Evolutionary conservation across 1,140 invertebrate genomes (phyloP).

Genomic region (Drosophila dunni): DNA sequence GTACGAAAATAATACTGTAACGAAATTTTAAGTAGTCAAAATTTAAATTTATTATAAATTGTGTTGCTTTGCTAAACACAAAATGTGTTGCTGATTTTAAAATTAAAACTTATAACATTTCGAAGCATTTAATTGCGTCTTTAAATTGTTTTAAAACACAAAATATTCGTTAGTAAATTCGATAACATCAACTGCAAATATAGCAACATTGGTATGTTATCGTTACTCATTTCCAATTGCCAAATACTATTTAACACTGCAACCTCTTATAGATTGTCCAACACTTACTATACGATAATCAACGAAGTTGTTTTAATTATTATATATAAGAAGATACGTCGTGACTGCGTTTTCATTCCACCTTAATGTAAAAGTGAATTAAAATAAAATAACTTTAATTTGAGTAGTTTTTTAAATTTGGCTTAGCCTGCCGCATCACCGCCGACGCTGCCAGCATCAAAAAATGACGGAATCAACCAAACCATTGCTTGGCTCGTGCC

Average conservation of each 20-base stretch:
- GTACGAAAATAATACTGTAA: too few relatives aligned
- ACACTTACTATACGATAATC: slow-evolving; percentile 20
- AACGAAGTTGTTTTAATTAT: slow-evolving; percentile 31
- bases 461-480: slow-evolving; percentile 65
- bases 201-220: not conserved
- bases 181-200: not conserved
- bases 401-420: slow-evolving; percentile 40
- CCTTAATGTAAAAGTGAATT: slow-evolving; percentile 63
- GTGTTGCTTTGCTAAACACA: too few relatives aligned
- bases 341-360: slow-evolving; percentile 62
- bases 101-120: too few relatives aligned
- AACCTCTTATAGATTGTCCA: not conserved
- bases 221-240: not conserved
- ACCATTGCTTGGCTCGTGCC: slow-evolving; percentile 60
- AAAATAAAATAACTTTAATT: slow-evolving; percentile 44
- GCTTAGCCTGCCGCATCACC: slow-evolving; percentile 29
- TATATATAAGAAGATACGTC: slow-evolving; percentile 46
- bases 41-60: too few relatives aligned
- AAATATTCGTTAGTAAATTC: not conserved
- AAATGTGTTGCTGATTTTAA: too few relatives aligned
- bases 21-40: too few relatives aligned
- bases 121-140: too few relatives aligned
- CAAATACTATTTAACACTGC: not conserved
- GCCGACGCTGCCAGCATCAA: slow-evolving; percentile 10
- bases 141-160: too few relatives aligned